Evolutionary conservation across 2,888 invertebrate genomes (phyloP).

Genomic region (Rhimphoctona megacephalus): DNA sequence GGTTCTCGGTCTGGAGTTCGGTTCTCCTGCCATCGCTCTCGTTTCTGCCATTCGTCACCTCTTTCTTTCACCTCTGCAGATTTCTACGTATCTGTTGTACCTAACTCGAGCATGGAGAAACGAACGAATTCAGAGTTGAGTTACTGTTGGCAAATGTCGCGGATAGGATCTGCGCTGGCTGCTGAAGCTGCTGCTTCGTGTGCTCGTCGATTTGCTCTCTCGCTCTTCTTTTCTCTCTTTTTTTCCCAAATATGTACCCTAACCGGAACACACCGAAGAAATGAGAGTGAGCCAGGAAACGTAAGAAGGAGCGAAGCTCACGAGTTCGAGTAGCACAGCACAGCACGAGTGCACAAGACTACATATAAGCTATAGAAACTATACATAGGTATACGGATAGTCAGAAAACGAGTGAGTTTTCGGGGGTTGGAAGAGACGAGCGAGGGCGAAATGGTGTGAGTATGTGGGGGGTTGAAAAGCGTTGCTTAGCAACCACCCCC

Average conservation of each 20-base stretch:
- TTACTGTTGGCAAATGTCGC: conserved; percentile 79
- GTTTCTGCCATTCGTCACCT: conserved; percentile 3
- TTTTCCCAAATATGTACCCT: conserved; percentile 13
- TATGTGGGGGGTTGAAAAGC: conserved; percentile 79
- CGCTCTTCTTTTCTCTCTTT: background rate
- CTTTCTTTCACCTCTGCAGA: conserved; percentile 29
- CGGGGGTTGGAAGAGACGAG: conserved; percentile 73
- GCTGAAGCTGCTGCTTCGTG: conserved; percentile 62
- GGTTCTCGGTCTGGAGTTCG: conserved; percentile 45
- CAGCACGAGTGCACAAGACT: conserved; percentile 48
- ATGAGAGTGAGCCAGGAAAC: conserved; percentile 69
- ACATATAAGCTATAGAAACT: conserved; percentile 34
- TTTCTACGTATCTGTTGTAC: conserved; percentile 60
- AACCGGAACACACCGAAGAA: conserved; percentile 44
- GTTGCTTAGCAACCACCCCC: conserved; percentile 83
- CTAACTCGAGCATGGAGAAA: conserved; percentile 43
- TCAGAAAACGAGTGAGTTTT: conserved; percentile 66
- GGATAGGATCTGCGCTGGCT: conserved; percentile 66
- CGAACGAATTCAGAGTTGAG: conserved; percentile 70
- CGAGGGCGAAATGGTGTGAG: conserved; percentile 80
- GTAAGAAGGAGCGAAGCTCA: conserved; percentile 66
- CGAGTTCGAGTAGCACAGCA: conserved; percentile 53
- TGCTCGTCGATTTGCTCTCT: conserved; percentile 41
- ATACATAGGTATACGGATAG: conserved; percentile 19
- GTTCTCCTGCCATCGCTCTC: background rate